Evolutionary conservation across 2,113 vertebrate genomes (phyloP), one percentile per base, ranked within the genome.

Genomic region (Entelurus aequoreus): DNA sequence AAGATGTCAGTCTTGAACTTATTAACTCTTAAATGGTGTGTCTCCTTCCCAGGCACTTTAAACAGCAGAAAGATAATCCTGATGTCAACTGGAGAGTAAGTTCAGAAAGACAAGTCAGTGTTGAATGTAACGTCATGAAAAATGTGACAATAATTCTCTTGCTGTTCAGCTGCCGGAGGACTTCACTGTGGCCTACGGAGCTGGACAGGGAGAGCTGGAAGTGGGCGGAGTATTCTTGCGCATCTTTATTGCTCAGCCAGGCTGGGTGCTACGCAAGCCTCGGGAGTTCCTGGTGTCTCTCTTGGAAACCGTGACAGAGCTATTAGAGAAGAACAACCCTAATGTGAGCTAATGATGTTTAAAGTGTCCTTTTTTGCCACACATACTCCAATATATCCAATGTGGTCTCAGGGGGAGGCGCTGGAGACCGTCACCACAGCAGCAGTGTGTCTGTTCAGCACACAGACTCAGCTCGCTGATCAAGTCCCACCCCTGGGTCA

Each of bases 191-290:
- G 90, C 92, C 0, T 97, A 92, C 48, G 94, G 94, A 51, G 92
- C 94, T 11, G 94, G 92, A 40, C 93, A 96, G 68, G 91, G 93
- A 8, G 97, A 99, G 86, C 88, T 99, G 48, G 93, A 94, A 54
- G 95, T 99, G 6, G 97, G 97, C 28, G 97, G 96, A 49, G 96
- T 99, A 60, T 99, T 96, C 89, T 73, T 99, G 67, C 91, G 97
- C 35, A 99, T 99, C 87, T 99, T 97, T 69, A 98, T 99, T 68
- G 93, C 94, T 76, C 97, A 99, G 81, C 97, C 97, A 12, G 94
- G 96, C 37, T 99, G 97, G 97, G 96, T 99, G 76, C 86, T 99
- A 2, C 92, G 96, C 40, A 98, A 98, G 77, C 97, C 97, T 55
- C 86, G 96, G 62, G 96, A 99, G 80, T 99, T 99, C 82, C 92